Conservation (phyloP, 1,140 invertebrate species). For the Hestina assimilis region DNA sequence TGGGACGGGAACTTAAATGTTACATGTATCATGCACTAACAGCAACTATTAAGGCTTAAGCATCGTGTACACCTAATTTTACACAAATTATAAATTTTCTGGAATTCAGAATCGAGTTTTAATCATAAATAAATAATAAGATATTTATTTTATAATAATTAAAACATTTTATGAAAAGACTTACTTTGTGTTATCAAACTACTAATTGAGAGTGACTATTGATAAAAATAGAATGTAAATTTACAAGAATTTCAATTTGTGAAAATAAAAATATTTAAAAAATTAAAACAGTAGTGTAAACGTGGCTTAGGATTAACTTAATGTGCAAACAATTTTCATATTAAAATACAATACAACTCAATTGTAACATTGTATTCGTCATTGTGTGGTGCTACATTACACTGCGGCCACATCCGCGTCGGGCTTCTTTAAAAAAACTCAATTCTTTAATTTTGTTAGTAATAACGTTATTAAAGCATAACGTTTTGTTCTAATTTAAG, state of each 20-base stretch:
- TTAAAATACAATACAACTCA: constrained; percentile 36
- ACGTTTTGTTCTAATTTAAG: background rate
- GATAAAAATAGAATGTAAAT: too few relatives aligned
- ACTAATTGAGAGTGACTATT: too few relatives aligned
- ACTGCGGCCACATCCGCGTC: background rate
- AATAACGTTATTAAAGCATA: background rate
- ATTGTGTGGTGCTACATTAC: constrained; percentile 33
- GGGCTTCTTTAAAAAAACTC: too few relatives aligned
- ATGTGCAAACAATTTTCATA: constrained; percentile 25
- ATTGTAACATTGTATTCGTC: constrained; percentile 21
- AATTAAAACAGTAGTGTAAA: constrained; percentile 9
- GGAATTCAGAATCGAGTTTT: too few relatives aligned
- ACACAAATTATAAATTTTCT: too few relatives aligned
- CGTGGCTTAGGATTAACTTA: background rate
- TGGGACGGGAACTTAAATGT: constrained; percentile 1
- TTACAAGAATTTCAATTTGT: too few relatives aligned
- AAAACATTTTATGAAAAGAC: too few relatives aligned
- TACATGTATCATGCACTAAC: too few relatives aligned
- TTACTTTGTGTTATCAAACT: too few relatives aligned
- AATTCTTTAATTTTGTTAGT: too few relatives aligned
- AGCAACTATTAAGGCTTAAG: background rate
- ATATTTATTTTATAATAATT: too few relatives aligned
- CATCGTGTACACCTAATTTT: background rate
- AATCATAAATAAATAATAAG: too few relatives aligned
- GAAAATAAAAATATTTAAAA: background rate